phyloP scores from a whole-genome alignment of 2,113 vertebrate species.

The Silurus asotus region DNA sequence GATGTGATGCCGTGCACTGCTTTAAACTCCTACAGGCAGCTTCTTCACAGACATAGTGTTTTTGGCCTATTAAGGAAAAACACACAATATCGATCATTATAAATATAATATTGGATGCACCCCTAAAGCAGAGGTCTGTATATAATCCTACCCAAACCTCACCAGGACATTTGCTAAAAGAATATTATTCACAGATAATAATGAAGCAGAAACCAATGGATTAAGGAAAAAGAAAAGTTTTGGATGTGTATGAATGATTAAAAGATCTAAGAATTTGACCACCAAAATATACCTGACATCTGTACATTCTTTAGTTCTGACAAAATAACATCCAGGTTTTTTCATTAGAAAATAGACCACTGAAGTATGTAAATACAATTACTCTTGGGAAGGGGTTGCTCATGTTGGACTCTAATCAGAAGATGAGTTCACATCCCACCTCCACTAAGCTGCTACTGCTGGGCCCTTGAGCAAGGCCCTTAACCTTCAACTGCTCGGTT shows the following conservation, averaged over 20 bases:
- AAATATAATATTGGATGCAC: background rate
- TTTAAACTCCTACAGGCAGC: conserved; percentile 25
- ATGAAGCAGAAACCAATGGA: background rate
- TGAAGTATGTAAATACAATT: background rate
- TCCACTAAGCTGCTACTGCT: too few relatives aligned
- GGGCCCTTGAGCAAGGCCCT: too few relatives aligned
- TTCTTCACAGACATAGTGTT: conserved; percentile 38
- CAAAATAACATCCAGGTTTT: background rate
- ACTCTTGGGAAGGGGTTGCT: background rate
- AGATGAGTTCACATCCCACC: too few relatives aligned
- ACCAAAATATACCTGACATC: background rate
- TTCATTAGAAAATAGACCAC: background rate
- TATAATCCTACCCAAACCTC: background rate
- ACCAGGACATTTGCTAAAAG: background rate
- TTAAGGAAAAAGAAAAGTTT: background rate
- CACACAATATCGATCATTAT: background rate
- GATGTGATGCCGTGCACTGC: background rate
- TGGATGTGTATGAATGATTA: background rate
- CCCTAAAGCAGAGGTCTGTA: background rate
- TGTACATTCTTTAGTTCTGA: background rate
- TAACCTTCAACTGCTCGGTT: too few relatives aligned
- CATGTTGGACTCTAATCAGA: too few relatives aligned
- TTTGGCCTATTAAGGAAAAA: conserved; percentile 29
- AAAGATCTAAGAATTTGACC: background rate
- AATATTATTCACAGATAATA: background rate